Percentiles rank a stretch among this genome's conserved stretches.
These are phyloP conservation scores for Actias luna DNA, from an alignment of 2,888 invertebrate species.

Conservation along the genomic window DNA sequence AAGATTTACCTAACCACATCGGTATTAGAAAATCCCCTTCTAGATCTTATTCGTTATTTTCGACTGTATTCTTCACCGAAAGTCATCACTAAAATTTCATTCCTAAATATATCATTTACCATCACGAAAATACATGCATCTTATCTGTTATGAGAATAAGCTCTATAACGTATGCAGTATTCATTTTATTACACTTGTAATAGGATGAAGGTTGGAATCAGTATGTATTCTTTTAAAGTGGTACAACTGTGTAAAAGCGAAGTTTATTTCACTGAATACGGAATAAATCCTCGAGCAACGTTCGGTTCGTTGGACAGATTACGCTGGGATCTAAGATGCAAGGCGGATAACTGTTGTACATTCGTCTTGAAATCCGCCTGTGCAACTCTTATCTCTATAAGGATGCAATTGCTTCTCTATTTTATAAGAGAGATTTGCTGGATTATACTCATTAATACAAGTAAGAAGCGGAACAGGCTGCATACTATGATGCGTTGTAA, in stretches of 20 bases:
- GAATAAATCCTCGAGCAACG: slow-evolving; percentile 32
- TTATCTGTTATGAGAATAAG: too few relatives aligned
- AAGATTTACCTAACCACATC: too few relatives aligned
- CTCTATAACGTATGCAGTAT: too few relatives aligned
- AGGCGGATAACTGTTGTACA: slow-evolving; percentile 37
- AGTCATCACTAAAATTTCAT: too few relatives aligned
- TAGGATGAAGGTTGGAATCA: background rate
- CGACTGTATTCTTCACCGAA: too few relatives aligned
- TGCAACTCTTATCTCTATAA: slow-evolving; percentile 25
- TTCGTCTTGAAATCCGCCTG: slow-evolving; percentile 23
- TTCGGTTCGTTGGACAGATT: slow-evolving; percentile 42
- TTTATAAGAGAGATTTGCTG: slow-evolving; percentile 16
- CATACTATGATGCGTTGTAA: background rate
- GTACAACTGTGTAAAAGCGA: slow-evolving; percentile 22
- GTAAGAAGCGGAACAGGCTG: background rate
- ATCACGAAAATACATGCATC: too few relatives aligned
- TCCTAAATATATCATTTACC: too few relatives aligned
- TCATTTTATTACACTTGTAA: background rate
- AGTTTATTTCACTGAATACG: slow-evolving; percentile 31
- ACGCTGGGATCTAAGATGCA: slow-evolving; percentile 36
- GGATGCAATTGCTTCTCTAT: slow-evolving; percentile 19
- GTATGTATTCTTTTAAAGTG: background rate
- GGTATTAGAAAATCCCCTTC: too few relatives aligned
- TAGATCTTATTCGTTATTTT: too few relatives aligned
- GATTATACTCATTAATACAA: background rate